Conservation (phyloP, 2,888 invertebrate species). For the Lasioglossum zephyrum region DNA sequence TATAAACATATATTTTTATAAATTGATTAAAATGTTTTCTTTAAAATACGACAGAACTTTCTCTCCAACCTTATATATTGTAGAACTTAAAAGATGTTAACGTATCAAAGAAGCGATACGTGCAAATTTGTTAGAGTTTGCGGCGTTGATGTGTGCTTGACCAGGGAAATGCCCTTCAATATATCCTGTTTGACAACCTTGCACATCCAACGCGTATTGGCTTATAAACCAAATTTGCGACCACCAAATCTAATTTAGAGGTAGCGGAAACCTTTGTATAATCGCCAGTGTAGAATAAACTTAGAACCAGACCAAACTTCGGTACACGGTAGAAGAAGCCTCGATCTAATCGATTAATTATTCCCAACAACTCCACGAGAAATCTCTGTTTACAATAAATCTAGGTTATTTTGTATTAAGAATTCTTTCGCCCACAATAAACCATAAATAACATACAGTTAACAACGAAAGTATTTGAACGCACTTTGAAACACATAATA, state of each 20-base stretch:
- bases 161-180: not conserved
- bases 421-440: not conserved
- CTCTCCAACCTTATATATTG: too few species aligned
- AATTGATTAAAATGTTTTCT: too few species aligned
- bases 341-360: not conserved
- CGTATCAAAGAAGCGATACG: too few species aligned
- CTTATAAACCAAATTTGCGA: slow-evolving; percentile 5
- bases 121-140: not conserved
- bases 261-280: not conserved
- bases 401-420: not conserved
- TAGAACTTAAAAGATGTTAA: too few species aligned
- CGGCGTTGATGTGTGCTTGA: not conserved
- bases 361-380: not conserved
- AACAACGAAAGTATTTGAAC: too few species aligned
- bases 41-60: too few species aligned
- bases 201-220: not conserved
- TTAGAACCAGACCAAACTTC: not conserved
- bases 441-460: not conserved
- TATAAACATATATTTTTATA: too few species aligned
- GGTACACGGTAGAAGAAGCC: not conserved
- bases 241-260: slow-evolving; percentile 5
- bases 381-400: not conserved
- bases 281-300: not conserved
- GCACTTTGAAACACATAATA: too few species aligned
- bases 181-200: not conserved